Conservation (phyloP, 2,888 invertebrate genomes). For the Dione vanillae region DNA sequence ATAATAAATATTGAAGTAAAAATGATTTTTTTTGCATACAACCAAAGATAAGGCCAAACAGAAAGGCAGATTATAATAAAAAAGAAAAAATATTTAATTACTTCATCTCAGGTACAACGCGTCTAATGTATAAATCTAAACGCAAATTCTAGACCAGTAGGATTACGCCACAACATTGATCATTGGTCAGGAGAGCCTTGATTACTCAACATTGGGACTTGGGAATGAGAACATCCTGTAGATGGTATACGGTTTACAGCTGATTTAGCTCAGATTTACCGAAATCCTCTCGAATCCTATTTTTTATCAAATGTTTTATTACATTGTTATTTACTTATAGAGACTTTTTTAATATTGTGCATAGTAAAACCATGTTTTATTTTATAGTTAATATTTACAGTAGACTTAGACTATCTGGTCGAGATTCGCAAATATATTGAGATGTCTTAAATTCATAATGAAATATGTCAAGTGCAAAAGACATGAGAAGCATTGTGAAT, state of each 20-base stretch:
- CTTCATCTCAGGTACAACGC: too few species aligned
- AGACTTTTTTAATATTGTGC: too few species aligned
- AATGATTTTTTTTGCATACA: too few species aligned
- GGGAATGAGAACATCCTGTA: constrained; percentile 9
- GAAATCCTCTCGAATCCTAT: not conserved
- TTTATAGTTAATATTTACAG: not conserved
- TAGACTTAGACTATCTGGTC: not conserved
- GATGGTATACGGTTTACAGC: not conserved
- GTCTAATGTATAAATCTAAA: not conserved
- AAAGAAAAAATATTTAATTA: not conserved
- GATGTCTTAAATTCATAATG: constrained; percentile 14
- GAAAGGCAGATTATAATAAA: too few species aligned
- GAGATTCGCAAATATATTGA: not conserved
- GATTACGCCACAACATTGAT: constrained; percentile 1
- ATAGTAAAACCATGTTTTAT: too few species aligned
- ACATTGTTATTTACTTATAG: too few species aligned
- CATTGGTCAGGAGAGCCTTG: constrained; percentile 21
- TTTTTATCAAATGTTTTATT: too few species aligned
- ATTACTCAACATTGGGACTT: constrained; percentile 21
- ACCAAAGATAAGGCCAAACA: too few species aligned
- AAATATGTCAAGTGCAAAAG: constrained; percentile 11
- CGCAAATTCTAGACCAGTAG: too few species aligned
- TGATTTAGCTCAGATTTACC: constrained; percentile 5
- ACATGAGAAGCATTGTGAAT: constrained; percentile 1
- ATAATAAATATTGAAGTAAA: too few species aligned